A percentile compares a stretch with the other conserved stretches of the same genome.
phyloP scores from a whole-genome alignment of 2,888 invertebrate species.

The Zygogramma bicolorata region DNA sequence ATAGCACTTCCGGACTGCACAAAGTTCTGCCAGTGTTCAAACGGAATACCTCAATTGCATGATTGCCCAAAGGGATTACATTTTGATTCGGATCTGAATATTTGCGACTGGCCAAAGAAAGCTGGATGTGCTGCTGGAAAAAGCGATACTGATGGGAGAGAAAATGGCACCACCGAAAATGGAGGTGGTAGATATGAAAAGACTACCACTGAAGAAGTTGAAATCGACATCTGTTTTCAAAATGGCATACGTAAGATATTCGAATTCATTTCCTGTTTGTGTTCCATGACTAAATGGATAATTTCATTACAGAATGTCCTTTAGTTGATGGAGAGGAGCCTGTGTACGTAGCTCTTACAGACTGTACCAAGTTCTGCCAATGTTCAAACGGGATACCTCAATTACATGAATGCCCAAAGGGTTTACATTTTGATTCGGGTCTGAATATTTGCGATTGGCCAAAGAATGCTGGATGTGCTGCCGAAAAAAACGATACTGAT shows the following conservation, averaged over 20 bases:
- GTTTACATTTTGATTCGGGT: slow-evolving; percentile 43
- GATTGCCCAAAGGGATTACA: slow-evolving; percentile 44
- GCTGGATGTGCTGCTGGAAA: slow-evolving; percentile 44
- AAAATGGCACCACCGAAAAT: too few species aligned
- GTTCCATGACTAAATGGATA: background rate
- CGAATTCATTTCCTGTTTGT: too few species aligned
- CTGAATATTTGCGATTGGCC: slow-evolving; percentile 48
- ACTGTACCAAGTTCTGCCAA: slow-evolving; percentile 46
- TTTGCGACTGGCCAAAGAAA: slow-evolving; percentile 47
- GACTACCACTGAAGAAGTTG: background rate
- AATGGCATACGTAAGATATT: background rate
- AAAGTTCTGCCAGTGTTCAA: slow-evolving; percentile 46
- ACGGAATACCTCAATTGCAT: slow-evolving; percentile 39
- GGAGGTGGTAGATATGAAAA: too few species aligned
- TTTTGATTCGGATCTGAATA: slow-evolving; percentile 41
- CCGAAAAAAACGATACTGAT: background rate
- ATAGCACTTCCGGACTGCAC: slow-evolving; percentile 40
- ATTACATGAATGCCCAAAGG: slow-evolving; percentile 40
- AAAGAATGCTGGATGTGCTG: slow-evolving; percentile 44
- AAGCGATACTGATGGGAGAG: too few species aligned
- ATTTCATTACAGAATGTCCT: slow-evolving; percentile 40
- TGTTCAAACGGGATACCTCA: slow-evolving; percentile 45
- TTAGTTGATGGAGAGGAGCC: slow-evolving; percentile 32
- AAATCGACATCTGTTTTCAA: background rate
- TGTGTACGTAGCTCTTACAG: slow-evolving; percentile 34